These are phyloP conservation scores for Drosophila atroscutellata DNA, from an alignment of 2,888 invertebrate species.

Conservation along the genomic window DNA sequence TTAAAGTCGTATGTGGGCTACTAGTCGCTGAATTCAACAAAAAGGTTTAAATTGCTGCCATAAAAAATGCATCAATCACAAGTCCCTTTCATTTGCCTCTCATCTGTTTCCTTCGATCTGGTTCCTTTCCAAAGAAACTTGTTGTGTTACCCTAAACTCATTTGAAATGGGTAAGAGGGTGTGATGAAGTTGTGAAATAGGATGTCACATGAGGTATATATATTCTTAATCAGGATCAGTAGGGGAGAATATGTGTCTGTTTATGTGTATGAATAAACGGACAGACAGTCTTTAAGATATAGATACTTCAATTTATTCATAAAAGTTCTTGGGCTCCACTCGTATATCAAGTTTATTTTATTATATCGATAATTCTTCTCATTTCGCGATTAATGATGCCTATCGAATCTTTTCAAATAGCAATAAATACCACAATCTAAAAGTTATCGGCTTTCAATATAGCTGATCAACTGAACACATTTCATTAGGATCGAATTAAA, in stretches of 20 bases:
- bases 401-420: not conserved
- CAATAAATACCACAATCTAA: not conserved
- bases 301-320: not conserved
- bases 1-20: constrained; percentile 46
- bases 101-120: not conserved
- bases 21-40: not conserved
- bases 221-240: not conserved
- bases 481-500: not conserved
- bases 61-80: not conserved
- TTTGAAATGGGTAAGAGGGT: not conserved
- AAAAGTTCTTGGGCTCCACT: not conserved
- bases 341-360: not conserved
- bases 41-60: not conserved
- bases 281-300: no score
- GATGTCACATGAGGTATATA: not conserved
- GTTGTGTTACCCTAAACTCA: not conserved
- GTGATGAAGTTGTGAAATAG: not conserved
- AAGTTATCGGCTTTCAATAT: not conserved
- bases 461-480: not conserved
- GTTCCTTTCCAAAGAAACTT: not conserved
- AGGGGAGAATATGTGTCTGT: not conserved
- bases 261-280: not conserved
- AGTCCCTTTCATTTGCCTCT: not conserved
- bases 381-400: no score
- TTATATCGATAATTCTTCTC: not conserved